Percentiles rank a stretch among this genome's conserved stretches.
Conservation (phyloP, 2,888 invertebrate genomes). For the Papilio demoleus region DNA sequence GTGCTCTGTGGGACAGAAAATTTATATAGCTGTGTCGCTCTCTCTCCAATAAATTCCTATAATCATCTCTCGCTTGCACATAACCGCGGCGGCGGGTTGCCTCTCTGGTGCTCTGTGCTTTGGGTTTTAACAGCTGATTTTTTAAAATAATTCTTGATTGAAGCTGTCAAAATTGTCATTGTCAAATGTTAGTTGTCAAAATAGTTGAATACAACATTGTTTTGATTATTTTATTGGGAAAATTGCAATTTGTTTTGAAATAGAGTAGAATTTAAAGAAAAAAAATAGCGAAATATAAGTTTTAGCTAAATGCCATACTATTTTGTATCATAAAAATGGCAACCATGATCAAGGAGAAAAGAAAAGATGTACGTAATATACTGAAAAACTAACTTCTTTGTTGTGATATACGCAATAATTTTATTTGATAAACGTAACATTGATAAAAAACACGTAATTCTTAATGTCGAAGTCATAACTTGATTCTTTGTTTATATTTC, state of each 20-base stretch:
- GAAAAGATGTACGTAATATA: constrained; percentile 60
- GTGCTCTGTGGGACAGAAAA: too few relatives aligned
- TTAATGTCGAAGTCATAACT: background rate
- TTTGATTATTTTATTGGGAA: constrained; percentile 12
- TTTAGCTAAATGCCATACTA: constrained; percentile 8
- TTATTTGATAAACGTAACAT: too few relatives aligned
- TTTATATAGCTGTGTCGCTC: too few relatives aligned
- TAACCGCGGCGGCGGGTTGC: too few relatives aligned
- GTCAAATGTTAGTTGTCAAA: too few relatives aligned
- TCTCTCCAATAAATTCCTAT: too few relatives aligned
- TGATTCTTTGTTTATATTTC: too few relatives aligned
- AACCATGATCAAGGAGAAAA: constrained; percentile 74
- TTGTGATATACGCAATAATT: constrained; percentile 39
- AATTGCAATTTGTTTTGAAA: constrained; percentile 12
- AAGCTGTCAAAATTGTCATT: too few relatives aligned
- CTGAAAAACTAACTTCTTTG: constrained; percentile 37
- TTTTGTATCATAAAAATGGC: constrained; percentile 58
- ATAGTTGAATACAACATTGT: background rate
- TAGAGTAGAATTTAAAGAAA: background rate
- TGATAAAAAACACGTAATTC: background rate
- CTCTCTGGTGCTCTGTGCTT: too few relatives aligned
- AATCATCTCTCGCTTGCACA: too few relatives aligned
- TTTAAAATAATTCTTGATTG: too few relatives aligned
- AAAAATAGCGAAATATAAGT: background rate
- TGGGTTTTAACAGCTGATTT: background rate